Percentiles rank a stretch among this genome's conserved stretches.
phyloP scores from a whole-genome alignment of 1,140 invertebrate genomes.

The Zaprionus inermis region DNA sequence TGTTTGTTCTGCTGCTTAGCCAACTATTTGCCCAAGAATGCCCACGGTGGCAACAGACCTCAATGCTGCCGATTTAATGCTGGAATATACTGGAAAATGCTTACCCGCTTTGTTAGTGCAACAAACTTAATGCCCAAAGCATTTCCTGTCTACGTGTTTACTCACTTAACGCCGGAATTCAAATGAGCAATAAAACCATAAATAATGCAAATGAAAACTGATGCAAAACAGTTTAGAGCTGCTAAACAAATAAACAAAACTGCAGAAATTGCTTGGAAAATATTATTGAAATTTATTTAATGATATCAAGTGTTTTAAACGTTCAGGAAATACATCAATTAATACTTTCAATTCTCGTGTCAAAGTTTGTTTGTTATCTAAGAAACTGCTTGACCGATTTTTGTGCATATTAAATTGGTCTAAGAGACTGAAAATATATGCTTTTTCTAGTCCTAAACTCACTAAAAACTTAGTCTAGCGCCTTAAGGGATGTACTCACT shows the following conservation, averaged over 20 bases:
- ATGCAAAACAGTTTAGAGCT: not conserved
- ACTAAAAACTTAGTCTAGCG: too few species aligned
- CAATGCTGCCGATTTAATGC: constrained; percentile 38
- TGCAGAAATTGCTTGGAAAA: not conserved
- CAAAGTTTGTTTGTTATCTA: too few species aligned
- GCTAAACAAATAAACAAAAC: not conserved
- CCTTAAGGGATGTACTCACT: too few species aligned
- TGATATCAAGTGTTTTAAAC: too few species aligned
- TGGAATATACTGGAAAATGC: not conserved
- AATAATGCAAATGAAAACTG: not conserved
- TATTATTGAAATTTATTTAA: not conserved
- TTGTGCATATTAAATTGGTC: too few species aligned
- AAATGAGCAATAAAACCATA: not conserved
- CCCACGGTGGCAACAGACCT: constrained; percentile 22
- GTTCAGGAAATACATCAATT: too few species aligned
- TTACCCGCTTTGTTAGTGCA: constrained; percentile 28
- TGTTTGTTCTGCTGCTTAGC: not conserved
- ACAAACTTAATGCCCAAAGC: constrained; percentile 22
- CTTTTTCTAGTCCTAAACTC: too few species aligned
- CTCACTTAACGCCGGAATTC: constrained; percentile 8
- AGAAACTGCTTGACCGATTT: too few species aligned
- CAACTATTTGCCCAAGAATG: constrained; percentile 48
- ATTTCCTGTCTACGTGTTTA: constrained; percentile 43
- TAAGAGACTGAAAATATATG: too few species aligned
- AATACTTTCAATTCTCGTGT: too few species aligned